phyloP scores from a whole-genome alignment of 2,113 vertebrate species.

The Dendrocopos noguchii region DNA sequence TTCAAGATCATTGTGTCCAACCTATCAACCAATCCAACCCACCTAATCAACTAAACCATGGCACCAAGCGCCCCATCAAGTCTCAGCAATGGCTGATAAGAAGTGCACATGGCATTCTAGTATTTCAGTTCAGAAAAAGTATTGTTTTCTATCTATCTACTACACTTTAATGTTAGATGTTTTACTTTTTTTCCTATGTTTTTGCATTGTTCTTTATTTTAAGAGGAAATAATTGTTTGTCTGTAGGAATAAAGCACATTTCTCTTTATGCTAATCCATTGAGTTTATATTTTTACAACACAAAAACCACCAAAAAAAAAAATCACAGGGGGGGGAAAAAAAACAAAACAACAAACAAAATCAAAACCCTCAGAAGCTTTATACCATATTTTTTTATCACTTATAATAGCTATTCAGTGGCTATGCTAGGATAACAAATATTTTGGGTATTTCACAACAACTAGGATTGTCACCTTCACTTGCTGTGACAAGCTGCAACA shows the following conservation, averaged over 20 bases:
- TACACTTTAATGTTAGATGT: background rate
- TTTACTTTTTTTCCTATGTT: background rate
- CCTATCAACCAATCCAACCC: no score
- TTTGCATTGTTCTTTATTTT: background rate
- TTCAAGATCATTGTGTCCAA: no score
- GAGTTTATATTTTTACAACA: background rate
- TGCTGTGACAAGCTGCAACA: conserved; percentile 14
- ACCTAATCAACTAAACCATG: no score
- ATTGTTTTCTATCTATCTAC: background rate
- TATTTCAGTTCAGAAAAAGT: background rate
- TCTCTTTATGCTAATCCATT: background rate
- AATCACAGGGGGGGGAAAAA: no score
- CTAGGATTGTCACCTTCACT: conserved; percentile 7
- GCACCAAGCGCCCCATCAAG: no score
- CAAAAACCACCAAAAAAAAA: background rate
- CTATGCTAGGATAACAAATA: background rate
- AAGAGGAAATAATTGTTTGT: background rate
- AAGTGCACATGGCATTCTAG: background rate
- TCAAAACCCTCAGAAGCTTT: background rate
- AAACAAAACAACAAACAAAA: no score
- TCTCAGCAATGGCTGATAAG: background rate
- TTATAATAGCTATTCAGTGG: background rate
- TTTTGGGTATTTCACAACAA: background rate
- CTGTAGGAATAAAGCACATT: background rate
- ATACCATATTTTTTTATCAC: background rate